Conservation (phyloP, 2,113 vertebrate genomes). For the Excalfactoria chinensis region DNA sequence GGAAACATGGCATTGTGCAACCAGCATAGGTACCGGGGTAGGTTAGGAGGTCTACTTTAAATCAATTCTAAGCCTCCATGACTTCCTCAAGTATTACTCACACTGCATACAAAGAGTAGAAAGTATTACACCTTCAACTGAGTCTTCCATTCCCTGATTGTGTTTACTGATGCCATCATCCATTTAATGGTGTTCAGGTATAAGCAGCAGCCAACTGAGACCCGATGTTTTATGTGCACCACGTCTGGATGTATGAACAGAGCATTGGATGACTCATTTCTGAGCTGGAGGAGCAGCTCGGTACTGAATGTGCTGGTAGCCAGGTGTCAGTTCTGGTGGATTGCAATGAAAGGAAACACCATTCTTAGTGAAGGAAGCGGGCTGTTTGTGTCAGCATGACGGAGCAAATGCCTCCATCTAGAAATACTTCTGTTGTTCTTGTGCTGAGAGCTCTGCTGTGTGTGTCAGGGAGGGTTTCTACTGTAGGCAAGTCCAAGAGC, state of each 20-base stretch:
- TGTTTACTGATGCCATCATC: not conserved
- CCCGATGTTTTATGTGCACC: not conserved
- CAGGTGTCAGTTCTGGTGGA: not conserved
- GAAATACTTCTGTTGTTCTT: not conserved
- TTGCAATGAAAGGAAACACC: not conserved
- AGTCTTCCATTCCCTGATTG: not conserved
- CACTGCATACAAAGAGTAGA: not conserved
- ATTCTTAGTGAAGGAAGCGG: not conserved
- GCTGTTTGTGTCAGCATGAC: not conserved
- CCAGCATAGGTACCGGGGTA: not conserved
- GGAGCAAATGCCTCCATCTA: not conserved
- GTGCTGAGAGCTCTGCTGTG: not conserved
- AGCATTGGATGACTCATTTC: not conserved
- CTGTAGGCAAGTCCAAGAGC: not conserved
- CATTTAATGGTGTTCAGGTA: not conserved
- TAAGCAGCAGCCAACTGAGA: not conserved
- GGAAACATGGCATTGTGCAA: slow-evolving; percentile 11
- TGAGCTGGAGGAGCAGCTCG: not conserved
- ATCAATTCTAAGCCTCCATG: not conserved
- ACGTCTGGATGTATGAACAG: not conserved
- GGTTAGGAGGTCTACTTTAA: not conserved
- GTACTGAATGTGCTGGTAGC: not conserved
- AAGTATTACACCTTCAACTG: not conserved
- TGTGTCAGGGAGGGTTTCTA: not conserved
- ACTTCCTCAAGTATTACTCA: not conserved